Conservation (phyloP, 2,797 vertebrate species). For the Pangasius larnaudii region DNA sequence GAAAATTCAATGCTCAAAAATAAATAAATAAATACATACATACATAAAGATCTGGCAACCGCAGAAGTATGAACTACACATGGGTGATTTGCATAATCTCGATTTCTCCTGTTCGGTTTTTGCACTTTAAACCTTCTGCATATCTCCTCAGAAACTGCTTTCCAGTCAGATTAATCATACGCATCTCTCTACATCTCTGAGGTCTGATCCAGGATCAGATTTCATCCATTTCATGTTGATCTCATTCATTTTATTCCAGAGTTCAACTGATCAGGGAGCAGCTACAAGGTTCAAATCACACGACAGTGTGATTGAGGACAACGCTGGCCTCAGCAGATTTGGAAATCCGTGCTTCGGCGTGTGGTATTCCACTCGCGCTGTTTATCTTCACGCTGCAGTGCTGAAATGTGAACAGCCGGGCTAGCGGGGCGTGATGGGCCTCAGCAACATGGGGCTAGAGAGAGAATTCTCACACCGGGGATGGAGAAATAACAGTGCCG, state of each 20-base stretch:
- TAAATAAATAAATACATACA: no score
- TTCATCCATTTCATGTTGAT: background rate
- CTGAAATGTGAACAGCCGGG: conserved; percentile 4
- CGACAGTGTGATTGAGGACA: background rate
- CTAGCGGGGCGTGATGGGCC: background rate
- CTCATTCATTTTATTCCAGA: background rate
- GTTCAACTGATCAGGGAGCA: background rate
- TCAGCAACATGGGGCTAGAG: conserved; percentile 45
- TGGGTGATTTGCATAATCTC: background rate
- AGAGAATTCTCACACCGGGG: conserved; percentile 64
- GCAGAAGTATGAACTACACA: background rate
- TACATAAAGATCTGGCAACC: background rate
- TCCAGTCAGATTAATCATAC: background rate
- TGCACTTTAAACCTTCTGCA: background rate
- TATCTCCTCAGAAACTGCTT: background rate
- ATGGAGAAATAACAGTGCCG: conserved; percentile 34
- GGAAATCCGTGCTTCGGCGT: background rate
- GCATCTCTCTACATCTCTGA: background rate
- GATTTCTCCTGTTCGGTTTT: background rate
- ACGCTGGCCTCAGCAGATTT: background rate
- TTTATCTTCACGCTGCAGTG: conserved; percentile 27
- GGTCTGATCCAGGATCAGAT: background rate
- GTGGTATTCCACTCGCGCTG: background rate
- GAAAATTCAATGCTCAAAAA: background rate
- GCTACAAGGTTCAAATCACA: background rate